Evolutionary conservation across 2,888 invertebrate species (phyloP), one percentile per base, ranked within the genome.

Genomic region (Heteromurus nitidus): DNA sequence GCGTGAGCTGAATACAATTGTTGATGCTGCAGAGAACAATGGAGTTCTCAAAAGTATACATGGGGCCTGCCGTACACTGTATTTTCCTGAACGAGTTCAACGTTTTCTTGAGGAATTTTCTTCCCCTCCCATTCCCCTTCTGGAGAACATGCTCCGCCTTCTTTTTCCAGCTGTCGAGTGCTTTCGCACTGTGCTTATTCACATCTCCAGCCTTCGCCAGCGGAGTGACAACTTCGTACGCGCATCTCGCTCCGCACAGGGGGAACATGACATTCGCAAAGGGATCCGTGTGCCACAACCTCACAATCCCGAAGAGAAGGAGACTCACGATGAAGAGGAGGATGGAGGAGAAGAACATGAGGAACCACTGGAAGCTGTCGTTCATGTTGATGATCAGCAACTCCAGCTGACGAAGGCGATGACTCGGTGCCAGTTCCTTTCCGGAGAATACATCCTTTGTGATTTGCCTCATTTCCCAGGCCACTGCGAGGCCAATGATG

Each of bases 41-140:
- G 18, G 77, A 77, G 50, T 77, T 31, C 22, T 77, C 77, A 36
- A 77, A 77, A 13, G 69, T 69, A 22, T 77, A 77, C n/a, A 77
- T n/a, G 16, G 58, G 24, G 22, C 77, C 77, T 9, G 77, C 69
- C 7, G 62, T 55, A 31, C 70, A 77, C 7, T 24, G 24, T 5
- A 77, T 30, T 42, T 11, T 3, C 18, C 18, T 7, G 18, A 30
- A 30, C 1, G 62, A 30, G 18, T 31, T 20, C 9, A 64, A 42
- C 31, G 31, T 13, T 24, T 16, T 28, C 11, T n/a, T n/a, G 18
- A 60, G 2, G 22, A 44, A 7, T 64, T 60, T 70, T 13, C 30
- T 42, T 5, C 22, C 42, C 0, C 69, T 7, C 2, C 28, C 30
- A n/a, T 26, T n/a, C 9, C 50, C 18, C 2, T 13, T 28, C n/a